These are phyloP conservation scores for Himalopsyche japonica DNA, from an alignment of 2,888 invertebrate genomes.

Conservation along the genomic window DNA sequence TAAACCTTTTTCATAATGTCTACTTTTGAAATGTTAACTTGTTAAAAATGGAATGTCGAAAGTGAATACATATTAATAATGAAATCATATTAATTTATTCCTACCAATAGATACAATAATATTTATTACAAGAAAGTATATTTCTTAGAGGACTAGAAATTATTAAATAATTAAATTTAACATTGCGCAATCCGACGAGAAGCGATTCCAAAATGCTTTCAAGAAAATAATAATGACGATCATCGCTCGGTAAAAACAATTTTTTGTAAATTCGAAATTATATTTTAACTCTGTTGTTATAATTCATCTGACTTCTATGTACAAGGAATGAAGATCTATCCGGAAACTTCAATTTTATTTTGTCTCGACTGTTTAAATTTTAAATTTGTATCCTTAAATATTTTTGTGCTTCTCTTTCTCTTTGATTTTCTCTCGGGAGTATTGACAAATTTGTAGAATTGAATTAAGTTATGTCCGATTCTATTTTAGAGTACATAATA, in stretches of 20 bases:
- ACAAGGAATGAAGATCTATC: background rate
- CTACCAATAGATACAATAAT: slow-evolving; percentile 21
- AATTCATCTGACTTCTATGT: background rate
- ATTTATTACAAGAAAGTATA: slow-evolving; percentile 14
- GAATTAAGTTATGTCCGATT: background rate
- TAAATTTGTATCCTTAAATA: background rate
- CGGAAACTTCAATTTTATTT: background rate
- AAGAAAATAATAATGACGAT: background rate
- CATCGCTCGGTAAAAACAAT: slow-evolving; percentile 9
- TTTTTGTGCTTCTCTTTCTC: background rate
- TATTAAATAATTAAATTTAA: slow-evolving; percentile 17
- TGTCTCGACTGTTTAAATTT: background rate
- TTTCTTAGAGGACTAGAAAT: slow-evolving; percentile 37
- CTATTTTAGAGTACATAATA: background rate
- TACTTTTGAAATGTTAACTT: background rate
- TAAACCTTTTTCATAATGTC: background rate
- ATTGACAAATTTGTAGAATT: background rate
- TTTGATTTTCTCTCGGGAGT: background rate
- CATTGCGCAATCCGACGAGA: slow-evolving; percentile 26
- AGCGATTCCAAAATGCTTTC: background rate
- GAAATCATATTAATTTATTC: background rate
- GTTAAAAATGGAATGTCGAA: slow-evolving; percentile 31
- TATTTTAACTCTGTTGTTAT: background rate
- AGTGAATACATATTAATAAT: slow-evolving; percentile 1
- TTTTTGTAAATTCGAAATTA: background rate